Evolutionary conservation across 1,140 invertebrate species (phyloP), one percentile per base, ranked within the genome.

Genomic region (Orussus abietinus): DNA sequence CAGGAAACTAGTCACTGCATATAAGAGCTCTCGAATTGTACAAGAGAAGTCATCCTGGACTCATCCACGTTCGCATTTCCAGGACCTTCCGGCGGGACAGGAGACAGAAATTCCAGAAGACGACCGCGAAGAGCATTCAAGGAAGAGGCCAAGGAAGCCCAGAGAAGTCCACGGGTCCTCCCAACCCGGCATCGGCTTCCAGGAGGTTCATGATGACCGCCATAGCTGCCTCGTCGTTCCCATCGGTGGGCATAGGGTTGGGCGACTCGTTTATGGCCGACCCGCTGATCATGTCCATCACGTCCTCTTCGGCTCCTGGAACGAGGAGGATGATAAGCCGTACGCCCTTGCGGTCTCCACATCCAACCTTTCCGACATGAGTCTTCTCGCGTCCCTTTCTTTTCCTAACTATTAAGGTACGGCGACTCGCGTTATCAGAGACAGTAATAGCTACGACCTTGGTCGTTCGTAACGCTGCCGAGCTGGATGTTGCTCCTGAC

Each of bases 131-230:
- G n/a, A n/a, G n/a, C n/a, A n/a, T n/a, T n/a, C n/a, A 90, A 30
- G 86, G 86, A 28, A 93, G 70, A 0, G 89, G 89, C 89, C 89
- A 93, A 1, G 90, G 90, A 12, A 92, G 68, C 14, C 88, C 87
- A 3, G 86, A 86, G 68, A 91, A 91, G 68, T 93, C 90, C 7
- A 92, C 86, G 1, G 88, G 81, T n/a, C 83, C 83, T 6, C 83
- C 83, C 12, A 85, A 72, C 1, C 83, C 83, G 7, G 82, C 83
- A 19, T 77, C 70, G n/a, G 69, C 89, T 71, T 93, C 90, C 20
- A 93, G 71, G 10, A 93, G 75, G 68, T 86, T 91, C 90, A 95
- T 92, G 44, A 95, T 90, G 18, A 93, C 88, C 4, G 90, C 88
- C 87, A 93, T 92, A 2, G 88, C 88, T 12, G 90, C 90, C 56